These are phyloP conservation scores for Enteromius argenteus DNA, from an alignment of 2,797 vertebrate species.

Conservation along the genomic window DNA sequence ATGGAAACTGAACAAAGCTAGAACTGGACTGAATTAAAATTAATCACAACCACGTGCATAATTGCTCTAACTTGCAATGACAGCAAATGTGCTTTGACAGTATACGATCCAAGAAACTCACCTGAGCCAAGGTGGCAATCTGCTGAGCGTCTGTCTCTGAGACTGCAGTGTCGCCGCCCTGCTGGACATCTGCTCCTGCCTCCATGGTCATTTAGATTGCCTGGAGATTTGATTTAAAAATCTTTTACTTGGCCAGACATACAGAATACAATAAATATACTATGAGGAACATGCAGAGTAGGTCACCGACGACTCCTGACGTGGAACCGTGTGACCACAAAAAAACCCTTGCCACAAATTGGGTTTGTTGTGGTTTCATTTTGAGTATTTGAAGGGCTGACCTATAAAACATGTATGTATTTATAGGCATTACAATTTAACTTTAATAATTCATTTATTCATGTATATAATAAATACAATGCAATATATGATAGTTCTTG, in stretches of 20 bases:
- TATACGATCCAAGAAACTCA: conserved; percentile 68
- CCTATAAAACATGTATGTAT: not conserved
- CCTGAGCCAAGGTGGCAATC: conserved; percentile 95
- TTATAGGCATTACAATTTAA: not conserved
- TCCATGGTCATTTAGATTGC: conserved; percentile 99
- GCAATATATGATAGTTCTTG: not conserved
- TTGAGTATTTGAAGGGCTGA: not conserved
- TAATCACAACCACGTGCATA: not conserved
- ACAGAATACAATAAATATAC: not conserved
- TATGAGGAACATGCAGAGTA: not conserved
- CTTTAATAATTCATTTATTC: too few species aligned
- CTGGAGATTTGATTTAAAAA: conserved; percentile 63
- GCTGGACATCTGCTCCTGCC: conserved; percentile 95
- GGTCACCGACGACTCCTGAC: not conserved
- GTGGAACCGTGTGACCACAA: not conserved
- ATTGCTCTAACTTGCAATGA: not conserved
- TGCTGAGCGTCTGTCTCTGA: conserved; percentile 95
- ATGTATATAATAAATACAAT: not conserved
- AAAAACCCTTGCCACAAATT: not conserved
- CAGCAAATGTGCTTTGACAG: not conserved
- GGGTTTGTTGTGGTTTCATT: not conserved
- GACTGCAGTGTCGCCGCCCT: conserved; percentile 92
- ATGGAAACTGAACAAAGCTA: not conserved
- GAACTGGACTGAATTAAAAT: not conserved
- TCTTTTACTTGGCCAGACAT: not conserved